A percentile compares a stretch with the other conserved stretches of the same genome.
phyloP scores from a whole-genome alignment of 2,888 invertebrate genomes.

The Petrolisthes cinctipes region DNA sequence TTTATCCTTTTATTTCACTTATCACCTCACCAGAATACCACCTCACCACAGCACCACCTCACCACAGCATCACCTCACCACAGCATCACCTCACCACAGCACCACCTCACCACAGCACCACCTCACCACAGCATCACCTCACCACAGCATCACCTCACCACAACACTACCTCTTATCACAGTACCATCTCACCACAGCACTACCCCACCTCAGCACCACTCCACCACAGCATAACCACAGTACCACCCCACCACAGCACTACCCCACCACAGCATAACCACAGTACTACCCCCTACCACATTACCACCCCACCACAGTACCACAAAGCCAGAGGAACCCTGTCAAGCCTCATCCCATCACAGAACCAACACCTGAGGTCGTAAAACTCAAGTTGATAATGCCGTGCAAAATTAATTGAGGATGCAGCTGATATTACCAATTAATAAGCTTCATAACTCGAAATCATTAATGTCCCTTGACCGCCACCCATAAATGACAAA shows the following conservation, averaged over 20 bases:
- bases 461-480: slow-evolving; percentile 18
- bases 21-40: too few relatives aligned
- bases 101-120: too few relatives aligned
- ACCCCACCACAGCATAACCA: not conserved
- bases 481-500: not conserved
- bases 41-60: too few relatives aligned
- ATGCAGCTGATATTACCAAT: slow-evolving; percentile 8
- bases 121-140: too few relatives aligned
- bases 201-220: not conserved
- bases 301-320: not conserved
- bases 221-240: not conserved
- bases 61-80: too few relatives aligned
- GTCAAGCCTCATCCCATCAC: not conserved
- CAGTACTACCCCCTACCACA: not conserved
- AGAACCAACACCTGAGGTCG: not conserved
- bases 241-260: not conserved
- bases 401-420: slow-evolving; percentile 12
- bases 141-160: too few relatives aligned
- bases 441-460: slow-evolving; percentile 3
- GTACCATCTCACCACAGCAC: too few relatives aligned
- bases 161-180: too few relatives aligned
- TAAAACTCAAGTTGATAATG: not conserved
- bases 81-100: too few relatives aligned
- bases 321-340: too few relatives aligned
- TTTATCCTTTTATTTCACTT: too few relatives aligned